Evolutionary conservation across 2,113 vertebrate species (phyloP).

Genomic region (Oceanites oceanicus): DNA sequence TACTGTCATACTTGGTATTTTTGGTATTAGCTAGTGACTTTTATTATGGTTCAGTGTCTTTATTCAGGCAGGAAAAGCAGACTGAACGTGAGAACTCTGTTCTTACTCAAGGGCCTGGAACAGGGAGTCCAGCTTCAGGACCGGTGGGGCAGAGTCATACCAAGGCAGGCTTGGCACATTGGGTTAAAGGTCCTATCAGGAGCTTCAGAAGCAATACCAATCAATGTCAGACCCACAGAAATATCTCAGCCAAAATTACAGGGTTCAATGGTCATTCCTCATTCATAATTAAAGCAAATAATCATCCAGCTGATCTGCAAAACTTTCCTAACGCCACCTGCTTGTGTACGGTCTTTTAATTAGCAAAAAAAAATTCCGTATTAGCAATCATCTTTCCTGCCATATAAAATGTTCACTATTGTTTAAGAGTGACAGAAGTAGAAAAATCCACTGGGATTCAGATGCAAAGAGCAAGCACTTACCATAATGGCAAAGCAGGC

Average conservation of each 20-base stretch:
- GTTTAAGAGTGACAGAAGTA: background rate
- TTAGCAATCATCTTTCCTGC: background rate
- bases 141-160: background rate
- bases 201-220: slow-evolving; percentile 55
- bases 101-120: background rate
- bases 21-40: background rate
- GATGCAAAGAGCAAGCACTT: background rate
- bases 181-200: slow-evolving; percentile 49
- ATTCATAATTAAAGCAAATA: slow-evolving; percentile 16
- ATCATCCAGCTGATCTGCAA: background rate
- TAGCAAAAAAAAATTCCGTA: background rate
- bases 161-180: slow-evolving; percentile 23
- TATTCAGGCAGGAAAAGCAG: background rate
- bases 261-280: background rate
- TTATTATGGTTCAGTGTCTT: background rate
- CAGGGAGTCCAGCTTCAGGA: background rate
- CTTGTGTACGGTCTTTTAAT: background rate
- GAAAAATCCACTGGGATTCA: slow-evolving; percentile 7
- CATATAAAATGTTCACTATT: background rate
- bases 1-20: background rate
- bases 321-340: background rate
- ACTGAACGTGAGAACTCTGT: background rate
- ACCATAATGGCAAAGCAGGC: background rate
- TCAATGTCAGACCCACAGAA: slow-evolving; percentile 44
- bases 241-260: background rate